These are phyloP conservation scores for Nibea coibor DNA, from an alignment of 2,113 vertebrate species.

Conservation along the genomic window DNA sequence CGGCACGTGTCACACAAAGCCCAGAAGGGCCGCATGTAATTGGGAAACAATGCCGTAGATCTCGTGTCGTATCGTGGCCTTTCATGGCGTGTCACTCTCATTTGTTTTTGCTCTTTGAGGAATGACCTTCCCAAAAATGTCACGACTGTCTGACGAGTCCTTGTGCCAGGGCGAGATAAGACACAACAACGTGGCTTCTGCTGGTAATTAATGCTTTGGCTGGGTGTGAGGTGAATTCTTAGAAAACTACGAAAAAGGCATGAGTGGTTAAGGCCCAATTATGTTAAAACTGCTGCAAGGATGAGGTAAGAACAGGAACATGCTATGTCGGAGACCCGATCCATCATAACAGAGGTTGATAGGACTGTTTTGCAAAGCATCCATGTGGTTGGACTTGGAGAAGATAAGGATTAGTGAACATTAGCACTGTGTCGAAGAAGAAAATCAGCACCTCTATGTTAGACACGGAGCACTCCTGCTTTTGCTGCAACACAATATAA, in stretches of 20 bases:
- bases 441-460: no score
- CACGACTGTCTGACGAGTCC: conserved; percentile 52
- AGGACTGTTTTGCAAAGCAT: conserved; percentile 13
- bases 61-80: conserved; percentile 42
- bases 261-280: conserved; percentile 36
- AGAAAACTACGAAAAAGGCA: conserved; percentile 48
- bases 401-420: conserved; percentile 8
- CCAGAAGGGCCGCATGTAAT: conserved; percentile 35
- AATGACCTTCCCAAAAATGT: conserved; percentile 71
- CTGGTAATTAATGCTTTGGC: conserved; percentile 69
- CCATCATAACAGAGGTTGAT: conserved; percentile 26
- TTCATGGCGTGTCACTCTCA: conserved; percentile 52
- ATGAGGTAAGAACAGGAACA: conserved; percentile 34
- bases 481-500: not conserved
- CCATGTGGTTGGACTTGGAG: not conserved
- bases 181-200: conserved; percentile 63
- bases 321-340: conserved; percentile 20
- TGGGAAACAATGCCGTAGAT: conserved; percentile 47
- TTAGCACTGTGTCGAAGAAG: not conserved
- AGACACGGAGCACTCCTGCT: not conserved
- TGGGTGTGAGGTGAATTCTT: conserved; percentile 49
- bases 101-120: conserved; percentile 65
- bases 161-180: conserved; percentile 69
- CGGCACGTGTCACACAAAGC: conserved; percentile 19
- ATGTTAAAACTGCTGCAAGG: conserved; percentile 44